Conservation (phyloP, 2,888 invertebrate genomes). For the Drosophila austrosaltans region DNA sequence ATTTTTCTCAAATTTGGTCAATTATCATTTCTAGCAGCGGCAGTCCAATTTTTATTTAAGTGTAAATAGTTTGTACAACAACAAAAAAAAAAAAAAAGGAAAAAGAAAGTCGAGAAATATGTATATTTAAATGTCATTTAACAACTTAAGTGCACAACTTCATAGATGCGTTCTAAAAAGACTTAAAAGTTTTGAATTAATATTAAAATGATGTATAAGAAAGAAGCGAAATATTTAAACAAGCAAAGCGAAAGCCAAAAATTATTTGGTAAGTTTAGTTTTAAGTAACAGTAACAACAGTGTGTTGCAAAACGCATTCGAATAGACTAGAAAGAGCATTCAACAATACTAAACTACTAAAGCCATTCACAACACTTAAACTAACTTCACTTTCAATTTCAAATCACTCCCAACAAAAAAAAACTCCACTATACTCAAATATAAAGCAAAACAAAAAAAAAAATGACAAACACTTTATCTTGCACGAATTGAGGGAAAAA, state of each 20-base stretch:
- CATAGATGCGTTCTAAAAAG: slow-evolving; percentile 72
- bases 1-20: slow-evolving; percentile 70
- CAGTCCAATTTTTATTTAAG: slow-evolving; percentile 58
- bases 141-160: slow-evolving; percentile 64
- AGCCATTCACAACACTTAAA: slow-evolving; percentile 45
- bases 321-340: slow-evolving; percentile 59
- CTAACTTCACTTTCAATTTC: slow-evolving; percentile 30
- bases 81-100: too few species aligned
- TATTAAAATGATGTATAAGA: slow-evolving; percentile 13
- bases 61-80: slow-evolving; percentile 67
- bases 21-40: slow-evolving; percentile 66
- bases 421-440: slow-evolving; percentile 38
- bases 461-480: slow-evolving; percentile 40
- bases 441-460: slow-evolving; percentile 28
- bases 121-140: slow-evolving; percentile 58
- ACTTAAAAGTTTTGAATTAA: slow-evolving; percentile 68
- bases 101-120: slow-evolving; percentile 1
- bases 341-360: slow-evolving; percentile 44
- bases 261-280: slow-evolving; percentile 66
- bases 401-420: slow-evolving; percentile 7
- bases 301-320: slow-evolving; percentile 41
- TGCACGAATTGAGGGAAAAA: slow-evolving; percentile 60
- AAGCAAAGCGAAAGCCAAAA: slow-evolving; percentile 23
- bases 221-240: slow-evolving; percentile 41
- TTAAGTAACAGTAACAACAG: slow-evolving; percentile 35